A percentile compares a stretch with the other conserved stretches of the same genome.
phyloP scores from a whole-genome alignment of 2,888 invertebrate genomes.

The Acanthacorydalis orientalis region DNA sequence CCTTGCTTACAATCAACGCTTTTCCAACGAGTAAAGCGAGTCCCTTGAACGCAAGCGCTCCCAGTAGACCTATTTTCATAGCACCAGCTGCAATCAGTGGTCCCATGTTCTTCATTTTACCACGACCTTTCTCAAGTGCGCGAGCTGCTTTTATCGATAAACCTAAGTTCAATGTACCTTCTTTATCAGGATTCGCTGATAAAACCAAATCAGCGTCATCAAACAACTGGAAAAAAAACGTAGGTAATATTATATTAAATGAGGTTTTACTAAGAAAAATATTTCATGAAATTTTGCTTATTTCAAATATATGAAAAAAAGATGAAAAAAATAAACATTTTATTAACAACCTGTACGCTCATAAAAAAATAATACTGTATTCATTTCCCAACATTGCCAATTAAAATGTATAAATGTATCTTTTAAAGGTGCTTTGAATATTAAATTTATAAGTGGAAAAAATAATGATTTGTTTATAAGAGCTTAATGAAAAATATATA shows the following conservation, averaged over 20 bases:
- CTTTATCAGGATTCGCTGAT: conserved; percentile 47
- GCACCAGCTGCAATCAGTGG: conserved; percentile 58
- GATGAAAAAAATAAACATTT: background rate
- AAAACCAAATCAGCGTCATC: conserved; percentile 66
- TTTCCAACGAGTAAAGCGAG: conserved; percentile 69
- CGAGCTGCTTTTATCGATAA: conserved; percentile 48
- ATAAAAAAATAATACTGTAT: no score
- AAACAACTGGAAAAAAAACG: conserved; percentile 28
- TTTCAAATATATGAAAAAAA: background rate
- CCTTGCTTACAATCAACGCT: conserved; percentile 66
- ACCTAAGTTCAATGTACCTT: conserved; percentile 50
- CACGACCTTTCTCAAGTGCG: conserved; percentile 44
- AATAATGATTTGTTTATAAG: no score
- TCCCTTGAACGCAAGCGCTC: conserved; percentile 65
- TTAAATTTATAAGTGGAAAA: no score
- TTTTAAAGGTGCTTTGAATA: no score
- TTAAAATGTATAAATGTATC: no score
- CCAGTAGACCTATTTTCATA: conserved; percentile 65
- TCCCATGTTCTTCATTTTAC: conserved; percentile 56
- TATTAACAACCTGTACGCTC: background rate
- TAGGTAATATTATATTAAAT: background rate
- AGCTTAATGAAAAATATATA: no score
- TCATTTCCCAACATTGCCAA: no score
- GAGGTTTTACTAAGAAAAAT: background rate
- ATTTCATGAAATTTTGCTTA: no score